Conservation (phyloP, 2,113 vertebrate species). For the Trichomycterus rosablanca region DNA sequence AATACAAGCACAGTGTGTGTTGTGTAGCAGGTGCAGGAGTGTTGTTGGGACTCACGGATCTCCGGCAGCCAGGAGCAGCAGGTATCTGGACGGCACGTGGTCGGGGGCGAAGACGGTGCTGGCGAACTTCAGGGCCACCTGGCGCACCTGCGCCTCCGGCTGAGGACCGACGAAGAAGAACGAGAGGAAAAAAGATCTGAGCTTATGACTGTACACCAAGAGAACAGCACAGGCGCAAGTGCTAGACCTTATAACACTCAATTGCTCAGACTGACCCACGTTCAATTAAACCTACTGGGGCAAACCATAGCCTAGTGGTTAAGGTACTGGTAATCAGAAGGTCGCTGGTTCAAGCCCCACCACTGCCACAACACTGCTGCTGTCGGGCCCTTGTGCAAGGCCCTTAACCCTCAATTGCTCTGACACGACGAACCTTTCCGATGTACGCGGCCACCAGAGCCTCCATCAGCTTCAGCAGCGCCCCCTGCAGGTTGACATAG, state of each 20-base stretch:
- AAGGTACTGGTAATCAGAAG: no score
- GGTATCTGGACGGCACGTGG: slow-evolving; percentile 94
- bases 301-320: no score
- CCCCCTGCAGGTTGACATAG: slow-evolving; percentile 89
- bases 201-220: no score
- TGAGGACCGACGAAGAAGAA: slow-evolving; percentile 53
- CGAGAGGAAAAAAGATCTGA: no score
- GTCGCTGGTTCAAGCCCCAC: no score
- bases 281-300: background rate
- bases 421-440: slow-evolving; percentile 78
- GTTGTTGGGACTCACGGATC: slow-evolving; percentile 93
- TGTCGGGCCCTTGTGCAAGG: no score
- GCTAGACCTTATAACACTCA: no score
- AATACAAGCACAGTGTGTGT: background rate
- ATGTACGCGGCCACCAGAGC: slow-evolving; percentile 94
- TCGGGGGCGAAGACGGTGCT: slow-evolving; percentile 90
- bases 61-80: slow-evolving; percentile 90
- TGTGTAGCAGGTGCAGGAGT: no score
- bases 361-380: no score
- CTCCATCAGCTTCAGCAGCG: slow-evolving; percentile 93
- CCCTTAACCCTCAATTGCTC: no score
- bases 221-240: no score
- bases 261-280: no score
- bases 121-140: slow-evolving; percentile 96
- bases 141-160: slow-evolving; percentile 97